A percentile compares a stretch with the other conserved stretches of the same genome.
phyloP scores from a whole-genome alignment of 1,140 invertebrate species.

The Linepithema humile region DNA sequence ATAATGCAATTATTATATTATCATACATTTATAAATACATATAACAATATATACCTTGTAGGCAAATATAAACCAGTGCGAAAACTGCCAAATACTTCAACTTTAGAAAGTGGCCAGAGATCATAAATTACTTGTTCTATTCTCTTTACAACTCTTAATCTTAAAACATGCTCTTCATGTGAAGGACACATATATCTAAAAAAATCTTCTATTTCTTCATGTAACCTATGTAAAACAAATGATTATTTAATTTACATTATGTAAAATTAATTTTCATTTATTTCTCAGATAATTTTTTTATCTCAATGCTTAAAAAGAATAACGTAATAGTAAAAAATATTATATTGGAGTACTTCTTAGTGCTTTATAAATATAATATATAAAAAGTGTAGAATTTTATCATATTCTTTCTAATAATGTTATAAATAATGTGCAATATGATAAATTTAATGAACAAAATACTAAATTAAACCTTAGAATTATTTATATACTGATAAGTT shows the following conservation, averaged over 20 bases:
- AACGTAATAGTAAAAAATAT: too few species aligned
- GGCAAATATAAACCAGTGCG: slow-evolving; percentile 97
- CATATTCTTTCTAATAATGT: too few species aligned
- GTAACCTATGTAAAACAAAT: slow-evolving; percentile 87
- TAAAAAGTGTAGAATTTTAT: too few species aligned
- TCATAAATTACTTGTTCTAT: slow-evolving; percentile 94
- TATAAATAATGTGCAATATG: not conserved
- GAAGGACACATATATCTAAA: slow-evolving; percentile 97
- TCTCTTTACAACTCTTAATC: slow-evolving; percentile 93
- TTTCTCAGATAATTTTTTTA: not conserved
- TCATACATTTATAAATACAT: not conserved
- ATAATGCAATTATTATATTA: too few species aligned
- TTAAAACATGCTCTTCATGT: slow-evolving; percentile 93
- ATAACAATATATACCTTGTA: slow-evolving; percentile 87
- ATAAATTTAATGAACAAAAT: not conserved
- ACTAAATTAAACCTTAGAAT: not conserved
- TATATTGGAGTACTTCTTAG: too few species aligned
- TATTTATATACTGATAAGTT: not conserved
- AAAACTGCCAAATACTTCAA: slow-evolving; percentile 98
- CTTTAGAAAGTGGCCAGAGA: slow-evolving; percentile 95
- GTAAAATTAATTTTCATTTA: not conserved
- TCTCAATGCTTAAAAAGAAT: too few species aligned
- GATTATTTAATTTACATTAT: not conserved
- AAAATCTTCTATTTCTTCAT: slow-evolving; percentile 99
- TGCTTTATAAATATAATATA: too few species aligned